Evolutionary conservation across 2,113 vertebrate species (phyloP).

Genomic region (Oxyura jamaicensis): DNA sequence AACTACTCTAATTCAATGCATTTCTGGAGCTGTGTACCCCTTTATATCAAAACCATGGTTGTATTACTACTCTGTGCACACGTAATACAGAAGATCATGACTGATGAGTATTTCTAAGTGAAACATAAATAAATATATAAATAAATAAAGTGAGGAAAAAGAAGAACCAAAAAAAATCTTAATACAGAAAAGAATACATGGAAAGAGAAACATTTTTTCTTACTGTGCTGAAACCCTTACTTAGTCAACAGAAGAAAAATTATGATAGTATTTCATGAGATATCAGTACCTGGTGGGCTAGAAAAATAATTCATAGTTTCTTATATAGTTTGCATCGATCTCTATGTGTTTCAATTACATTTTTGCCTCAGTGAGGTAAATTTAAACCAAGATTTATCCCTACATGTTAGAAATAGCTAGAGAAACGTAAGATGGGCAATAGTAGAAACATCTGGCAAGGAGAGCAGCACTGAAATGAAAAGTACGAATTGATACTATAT

Average conservation of each 20-base stretch:
- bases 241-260: constrained; percentile 47
- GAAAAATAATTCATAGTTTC: constrained; percentile 43
- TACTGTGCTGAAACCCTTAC: neutral
- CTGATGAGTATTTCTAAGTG: constrained; percentile 55
- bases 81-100: neutral
- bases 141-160: constrained; percentile 25
- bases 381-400: constrained; percentile 56
- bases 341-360: constrained; percentile 51
- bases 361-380: constrained; percentile 56
- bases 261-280: constrained; percentile 13
- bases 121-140: neutral
- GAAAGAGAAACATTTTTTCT: neutral
- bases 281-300: constrained; percentile 4
- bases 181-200: neutral
- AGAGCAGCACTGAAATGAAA: neutral
- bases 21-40: neutral
- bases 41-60: constrained; percentile 12
- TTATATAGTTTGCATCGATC: constrained; percentile 49
- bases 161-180: constrained; percentile 21
- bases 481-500: constrained; percentile 8
- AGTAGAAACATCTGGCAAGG: neutral
- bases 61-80: neutral
- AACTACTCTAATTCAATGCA: neutral
- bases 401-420: neutral
- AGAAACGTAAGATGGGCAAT: neutral